Evolutionary conservation across 2,888 invertebrate genomes (phyloP).

Genomic region (Luffia ferchaultella): DNA sequence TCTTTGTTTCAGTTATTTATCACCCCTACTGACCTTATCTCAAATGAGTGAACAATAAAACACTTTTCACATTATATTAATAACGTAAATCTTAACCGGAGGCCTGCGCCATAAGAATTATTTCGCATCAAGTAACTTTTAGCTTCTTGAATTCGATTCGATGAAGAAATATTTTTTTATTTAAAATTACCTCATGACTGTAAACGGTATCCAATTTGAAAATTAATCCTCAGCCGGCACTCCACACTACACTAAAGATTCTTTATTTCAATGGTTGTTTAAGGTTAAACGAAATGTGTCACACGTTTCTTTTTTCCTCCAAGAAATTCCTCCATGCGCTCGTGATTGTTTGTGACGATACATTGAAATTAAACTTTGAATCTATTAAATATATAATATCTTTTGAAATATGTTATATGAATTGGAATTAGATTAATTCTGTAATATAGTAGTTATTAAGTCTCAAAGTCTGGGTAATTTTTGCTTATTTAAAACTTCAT

Average conservation of each 20-base stretch:
- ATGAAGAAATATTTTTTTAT: neutral
- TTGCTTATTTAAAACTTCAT: no score
- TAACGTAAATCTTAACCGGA: neutral
- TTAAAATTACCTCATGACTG: slow-evolving; percentile 40
- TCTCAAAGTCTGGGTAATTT: no score
- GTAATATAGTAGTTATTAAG: no score
- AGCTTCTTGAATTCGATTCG: neutral
- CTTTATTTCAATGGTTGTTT: neutral
- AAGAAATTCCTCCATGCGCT: neutral
- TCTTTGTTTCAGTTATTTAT: no score
- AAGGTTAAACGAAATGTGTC: neutral
- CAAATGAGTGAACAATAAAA: neutral
- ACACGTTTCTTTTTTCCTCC: neutral
- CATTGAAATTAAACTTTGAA: neutral
- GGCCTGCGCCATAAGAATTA: neutral
- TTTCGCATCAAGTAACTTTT: neutral
- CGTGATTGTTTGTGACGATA: neutral
- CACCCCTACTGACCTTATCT: neutral
- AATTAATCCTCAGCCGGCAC: neutral
- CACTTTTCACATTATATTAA: neutral
- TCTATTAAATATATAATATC: neutral
- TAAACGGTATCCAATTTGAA: slow-evolving; percentile 52
- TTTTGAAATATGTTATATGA: neutral
- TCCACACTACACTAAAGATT: neutral
- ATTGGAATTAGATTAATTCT: neutral